Conservation (phyloP, 2,888 invertebrate genomes). For the Rhagium mordax region DNA sequence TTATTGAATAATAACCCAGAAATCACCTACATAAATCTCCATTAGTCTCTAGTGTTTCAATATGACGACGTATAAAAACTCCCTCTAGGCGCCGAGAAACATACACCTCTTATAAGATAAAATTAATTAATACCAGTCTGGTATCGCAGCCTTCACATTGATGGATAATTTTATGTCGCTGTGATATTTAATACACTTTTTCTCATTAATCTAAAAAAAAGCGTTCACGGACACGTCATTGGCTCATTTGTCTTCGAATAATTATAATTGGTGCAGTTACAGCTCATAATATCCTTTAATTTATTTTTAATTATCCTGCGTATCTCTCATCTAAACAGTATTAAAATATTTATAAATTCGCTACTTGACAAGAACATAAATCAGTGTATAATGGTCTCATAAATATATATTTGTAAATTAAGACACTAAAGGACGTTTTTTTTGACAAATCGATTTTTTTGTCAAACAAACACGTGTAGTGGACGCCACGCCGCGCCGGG, state of each 20-base stretch:
- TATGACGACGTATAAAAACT: constrained; percentile 64
- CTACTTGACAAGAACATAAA: not conserved
- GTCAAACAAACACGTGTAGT: not conserved
- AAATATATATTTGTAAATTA: not conserved
- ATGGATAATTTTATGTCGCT: constrained; percentile 13
- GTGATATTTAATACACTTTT: constrained; percentile 3
- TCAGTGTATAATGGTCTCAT: not conserved
- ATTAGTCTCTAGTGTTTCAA: constrained; percentile 66
- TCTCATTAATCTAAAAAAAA: not conserved
- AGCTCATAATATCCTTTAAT: not conserved
- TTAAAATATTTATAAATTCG: not conserved
- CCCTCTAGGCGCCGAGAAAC: constrained; percentile 61
- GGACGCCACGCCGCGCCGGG: not conserved
- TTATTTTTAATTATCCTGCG: not conserved
- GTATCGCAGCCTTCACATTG: constrained; percentile 13
- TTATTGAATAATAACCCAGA: constrained; percentile 70
- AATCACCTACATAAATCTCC: constrained; percentile 70
- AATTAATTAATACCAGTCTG: constrained; percentile 47
- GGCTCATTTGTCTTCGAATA: not conserved
- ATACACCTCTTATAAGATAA: constrained; percentile 63
- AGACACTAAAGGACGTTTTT: not conserved
- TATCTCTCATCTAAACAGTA: not conserved
- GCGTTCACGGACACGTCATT: not conserved
- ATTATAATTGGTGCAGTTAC: not conserved
- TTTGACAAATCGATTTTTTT: not conserved